phyloP scores from a whole-genome alignment of 1,140 invertebrate species.

The Drosophila watanabei region DNA sequence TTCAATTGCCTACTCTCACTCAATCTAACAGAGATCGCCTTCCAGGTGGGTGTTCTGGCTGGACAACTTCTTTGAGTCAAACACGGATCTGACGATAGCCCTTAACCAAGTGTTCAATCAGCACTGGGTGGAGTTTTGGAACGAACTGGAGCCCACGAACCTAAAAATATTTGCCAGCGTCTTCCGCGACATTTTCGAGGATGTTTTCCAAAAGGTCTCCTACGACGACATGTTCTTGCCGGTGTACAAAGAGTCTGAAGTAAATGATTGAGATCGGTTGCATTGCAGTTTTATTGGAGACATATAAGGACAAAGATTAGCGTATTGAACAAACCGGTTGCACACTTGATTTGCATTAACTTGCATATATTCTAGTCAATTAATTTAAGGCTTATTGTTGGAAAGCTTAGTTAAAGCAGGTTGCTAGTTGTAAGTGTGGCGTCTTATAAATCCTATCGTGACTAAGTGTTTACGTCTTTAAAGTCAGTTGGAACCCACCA shows the following conservation, averaged over 20 bases:
- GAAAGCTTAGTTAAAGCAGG: slow-evolving; percentile 4
- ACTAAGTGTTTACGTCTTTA: slow-evolving; percentile 9
- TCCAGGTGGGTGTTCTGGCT: slow-evolving; percentile 53
- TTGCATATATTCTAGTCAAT: not conserved
- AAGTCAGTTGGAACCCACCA: slow-evolving; percentile 7
- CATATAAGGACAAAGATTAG: slow-evolving; percentile 18
- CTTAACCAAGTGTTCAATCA: slow-evolving; percentile 56
- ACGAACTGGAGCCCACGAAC: slow-evolving; percentile 60
- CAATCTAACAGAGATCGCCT: not conserved
- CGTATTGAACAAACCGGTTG: not conserved
- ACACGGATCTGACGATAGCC: slow-evolving; percentile 55
- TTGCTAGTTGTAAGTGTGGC: slow-evolving; percentile 2
- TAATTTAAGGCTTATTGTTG: not conserved
- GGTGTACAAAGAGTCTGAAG: slow-evolving; percentile 23
- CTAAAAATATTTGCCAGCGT: slow-evolving; percentile 42
- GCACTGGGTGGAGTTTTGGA: slow-evolving; percentile 69
- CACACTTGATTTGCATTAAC: not conserved
- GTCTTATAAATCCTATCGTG: slow-evolving; percentile 16
- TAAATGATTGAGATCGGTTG: slow-evolving; percentile 30
- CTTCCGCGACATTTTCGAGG: slow-evolving; percentile 44
- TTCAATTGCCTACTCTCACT: not conserved
- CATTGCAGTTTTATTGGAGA: too few species aligned
- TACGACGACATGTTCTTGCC: slow-evolving; percentile 67
- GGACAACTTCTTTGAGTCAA: slow-evolving; percentile 58
- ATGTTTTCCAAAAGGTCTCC: slow-evolving; percentile 52